A percentile compares a stretch with the other conserved stretches of the same genome.
Conservation (phyloP, 2,888 invertebrate genomes). For the Copidosoma aretas region DNA sequence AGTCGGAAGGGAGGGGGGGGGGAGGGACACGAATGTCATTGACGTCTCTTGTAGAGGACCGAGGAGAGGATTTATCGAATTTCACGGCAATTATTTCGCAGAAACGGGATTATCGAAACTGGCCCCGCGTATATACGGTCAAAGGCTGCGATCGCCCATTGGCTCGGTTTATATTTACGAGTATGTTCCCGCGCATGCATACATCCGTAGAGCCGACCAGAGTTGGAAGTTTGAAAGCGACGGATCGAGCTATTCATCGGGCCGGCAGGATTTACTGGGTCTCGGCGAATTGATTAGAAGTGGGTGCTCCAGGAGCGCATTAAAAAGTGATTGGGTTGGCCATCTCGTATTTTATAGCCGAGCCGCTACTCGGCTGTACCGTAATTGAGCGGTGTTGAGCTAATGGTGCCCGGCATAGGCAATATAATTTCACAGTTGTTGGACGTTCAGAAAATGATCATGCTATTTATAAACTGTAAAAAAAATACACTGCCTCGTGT, state of each 20-base stretch:
- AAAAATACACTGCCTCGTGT: too few relatives aligned
- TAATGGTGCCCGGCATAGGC: too few relatives aligned
- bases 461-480: too few relatives aligned
- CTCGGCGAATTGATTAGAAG: conserved; percentile 33
- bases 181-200: too few relatives aligned
- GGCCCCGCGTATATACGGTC: conserved; percentile 12
- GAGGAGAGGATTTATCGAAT: conserved; percentile 37
- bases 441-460: too few relatives aligned
- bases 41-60: conserved; percentile 16
- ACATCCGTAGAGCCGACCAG: too few relatives aligned
- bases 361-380: not conserved
- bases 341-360: too few relatives aligned
- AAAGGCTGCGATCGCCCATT: conserved; percentile 6
- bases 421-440: too few relatives aligned
- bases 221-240: not conserved
- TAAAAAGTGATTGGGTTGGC: conserved; percentile 33
- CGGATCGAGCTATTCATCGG: conserved; percentile 14
- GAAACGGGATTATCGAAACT: conserved; percentile 28
- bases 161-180: too few relatives aligned
- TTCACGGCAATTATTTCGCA: conserved; percentile 40
- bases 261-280: conserved; percentile 13
- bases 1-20: not conserved
- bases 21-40: conserved; percentile 8
- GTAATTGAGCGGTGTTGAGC: too few relatives aligned
- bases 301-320: conserved; percentile 22